Evolutionary conservation across 2,797 vertebrate species (phyloP).

Genomic region (Botia almorhae): DNA sequence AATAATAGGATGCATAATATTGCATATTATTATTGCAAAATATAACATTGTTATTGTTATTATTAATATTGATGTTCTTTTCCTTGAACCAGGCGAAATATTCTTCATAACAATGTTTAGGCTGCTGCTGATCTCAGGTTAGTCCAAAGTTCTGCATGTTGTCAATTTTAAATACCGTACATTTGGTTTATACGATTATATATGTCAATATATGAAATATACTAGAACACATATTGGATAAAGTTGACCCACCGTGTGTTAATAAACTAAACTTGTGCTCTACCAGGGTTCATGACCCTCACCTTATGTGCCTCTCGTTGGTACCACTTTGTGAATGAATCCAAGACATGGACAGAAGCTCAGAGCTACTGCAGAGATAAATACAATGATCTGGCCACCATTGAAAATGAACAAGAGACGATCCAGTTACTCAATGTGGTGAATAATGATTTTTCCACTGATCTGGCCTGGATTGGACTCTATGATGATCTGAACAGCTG

Average conservation of each 20-base stretch:
- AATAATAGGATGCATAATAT: too few species aligned
- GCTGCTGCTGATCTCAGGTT: background rate
- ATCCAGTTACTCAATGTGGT: background rate
- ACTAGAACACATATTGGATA: background rate
- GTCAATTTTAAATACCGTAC: too few species aligned
- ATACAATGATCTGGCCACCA: slow-evolving; percentile 55
- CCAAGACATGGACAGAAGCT: slow-evolving; percentile 60
- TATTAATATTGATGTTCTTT: background rate
- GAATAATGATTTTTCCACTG: background rate
- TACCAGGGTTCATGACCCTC: background rate
- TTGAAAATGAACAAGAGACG: slow-evolving; percentile 4
- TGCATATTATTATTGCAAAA: background rate
- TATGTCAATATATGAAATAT: background rate
- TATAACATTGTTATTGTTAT: background rate
- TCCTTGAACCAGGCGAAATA: background rate
- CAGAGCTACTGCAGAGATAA: slow-evolving; percentile 30
- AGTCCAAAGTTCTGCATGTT: background rate
- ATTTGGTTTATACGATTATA: background rate
- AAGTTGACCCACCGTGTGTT: background rate
- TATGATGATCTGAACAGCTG: too few species aligned
- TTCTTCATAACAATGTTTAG: background rate
- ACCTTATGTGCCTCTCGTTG: background rate
- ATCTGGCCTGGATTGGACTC: too few species aligned
- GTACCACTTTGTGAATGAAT: background rate
- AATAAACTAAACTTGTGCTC: background rate